Percentiles rank a stretch among this genome's conserved stretches.
Conservation (phyloP, 1,140 invertebrate species). For the Holcopasites calliopsidis region DNA sequence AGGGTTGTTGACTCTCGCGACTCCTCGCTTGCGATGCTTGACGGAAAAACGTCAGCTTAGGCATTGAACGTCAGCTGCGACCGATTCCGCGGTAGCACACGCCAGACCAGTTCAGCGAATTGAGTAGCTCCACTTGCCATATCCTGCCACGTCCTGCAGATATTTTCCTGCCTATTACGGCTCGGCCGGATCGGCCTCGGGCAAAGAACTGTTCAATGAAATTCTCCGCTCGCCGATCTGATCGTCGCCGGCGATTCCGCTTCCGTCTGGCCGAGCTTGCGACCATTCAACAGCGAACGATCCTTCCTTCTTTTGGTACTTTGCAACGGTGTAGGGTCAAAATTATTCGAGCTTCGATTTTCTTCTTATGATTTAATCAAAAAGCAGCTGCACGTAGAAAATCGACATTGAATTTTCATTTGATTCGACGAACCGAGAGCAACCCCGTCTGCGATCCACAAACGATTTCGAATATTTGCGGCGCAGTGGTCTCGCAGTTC, state of each 20-base stretch:
- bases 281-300: neutral
- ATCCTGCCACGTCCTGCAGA: slow-evolving; percentile 62
- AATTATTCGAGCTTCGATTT: no score
- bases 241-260: slow-evolving; percentile 49
- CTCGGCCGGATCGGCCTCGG: slow-evolving; percentile 53
- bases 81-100: slow-evolving; percentile 66
- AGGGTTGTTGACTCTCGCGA: slow-evolving; percentile 64
- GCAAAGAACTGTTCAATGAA: slow-evolving; percentile 64
- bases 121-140: slow-evolving; percentile 65
- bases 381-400: no score
- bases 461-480: neutral
- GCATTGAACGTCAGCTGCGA: slow-evolving; percentile 71
- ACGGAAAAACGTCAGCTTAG: slow-evolving; percentile 72
- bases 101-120: slow-evolving; percentile 74
- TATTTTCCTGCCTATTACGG: slow-evolving; percentile 74
- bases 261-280: slow-evolving; percentile 22
- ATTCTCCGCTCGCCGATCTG: slow-evolving; percentile 53
- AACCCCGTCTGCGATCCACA: no score
- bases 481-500: neutral
- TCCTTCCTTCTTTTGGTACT: no score
- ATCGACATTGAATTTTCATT: no score
- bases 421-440: no score
- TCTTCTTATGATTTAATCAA: no score
- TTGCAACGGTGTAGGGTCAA: no score
- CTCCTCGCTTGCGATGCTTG: slow-evolving; percentile 37